A percentile compares a stretch with the other conserved stretches of the same genome.
These are phyloP conservation scores for Automeris io DNA, from an alignment of 2,888 invertebrate genomes.

Conservation along the genomic window DNA sequence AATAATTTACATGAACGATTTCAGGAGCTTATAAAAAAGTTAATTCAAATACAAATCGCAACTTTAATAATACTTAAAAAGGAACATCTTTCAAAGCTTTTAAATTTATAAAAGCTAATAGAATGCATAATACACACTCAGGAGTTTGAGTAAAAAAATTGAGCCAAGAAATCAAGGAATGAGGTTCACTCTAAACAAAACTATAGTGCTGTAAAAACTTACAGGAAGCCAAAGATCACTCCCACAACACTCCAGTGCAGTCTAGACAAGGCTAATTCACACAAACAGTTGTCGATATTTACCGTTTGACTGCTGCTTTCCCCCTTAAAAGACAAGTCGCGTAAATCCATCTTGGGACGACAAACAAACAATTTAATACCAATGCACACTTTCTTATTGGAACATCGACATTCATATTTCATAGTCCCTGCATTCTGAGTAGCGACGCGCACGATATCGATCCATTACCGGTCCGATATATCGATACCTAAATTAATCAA, in stretches of 20 bases:
- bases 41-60: no score
- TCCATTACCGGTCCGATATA: no score
- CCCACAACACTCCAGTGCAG: neutral
- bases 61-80: no score
- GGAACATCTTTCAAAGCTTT: no score
- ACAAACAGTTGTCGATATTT: constrained; percentile 44
- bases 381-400: no score
- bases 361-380: constrained; percentile 17
- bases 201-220: neutral
- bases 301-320: constrained; percentile 41
- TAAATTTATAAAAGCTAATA: no score
- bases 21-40: no score
- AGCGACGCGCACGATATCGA: neutral
- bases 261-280: constrained; percentile 7
- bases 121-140: no score
- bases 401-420: constrained; percentile 10
- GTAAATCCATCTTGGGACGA: constrained; percentile 50
- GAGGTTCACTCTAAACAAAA: neutral
- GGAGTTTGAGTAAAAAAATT: no score
- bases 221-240: neutral
- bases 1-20: no score
- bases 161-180: neutral
- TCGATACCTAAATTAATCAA: neutral
- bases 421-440: neutral
- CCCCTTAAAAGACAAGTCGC: constrained; percentile 38